These are phyloP conservation scores for Cheilosia impressa DNA, from an alignment of 2,888 invertebrate species.

Conservation along the genomic window DNA sequence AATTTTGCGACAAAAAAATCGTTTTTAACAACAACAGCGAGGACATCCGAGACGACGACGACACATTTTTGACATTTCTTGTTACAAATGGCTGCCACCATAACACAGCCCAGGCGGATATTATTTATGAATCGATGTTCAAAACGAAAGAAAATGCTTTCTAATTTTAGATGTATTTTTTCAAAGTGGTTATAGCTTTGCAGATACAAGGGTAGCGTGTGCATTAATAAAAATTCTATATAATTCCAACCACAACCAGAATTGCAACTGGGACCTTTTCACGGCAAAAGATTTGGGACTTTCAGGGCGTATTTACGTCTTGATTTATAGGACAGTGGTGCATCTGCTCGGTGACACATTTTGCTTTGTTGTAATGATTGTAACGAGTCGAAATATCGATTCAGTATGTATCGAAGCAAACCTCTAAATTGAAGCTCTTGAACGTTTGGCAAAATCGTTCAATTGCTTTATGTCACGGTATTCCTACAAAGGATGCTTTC, in stretches of 20 bases:
- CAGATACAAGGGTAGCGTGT: neutral
- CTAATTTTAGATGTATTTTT: slow-evolving; percentile 8
- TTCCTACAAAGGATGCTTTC: too few species aligned
- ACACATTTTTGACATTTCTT: slow-evolving; percentile 60
- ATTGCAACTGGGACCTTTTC: too few species aligned
- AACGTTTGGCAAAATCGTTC: neutral
- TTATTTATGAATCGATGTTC: slow-evolving; percentile 14
- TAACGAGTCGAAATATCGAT: slow-evolving; percentile 26
- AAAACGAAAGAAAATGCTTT: slow-evolving; percentile 10
- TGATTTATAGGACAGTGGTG: neutral
- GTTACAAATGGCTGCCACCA: slow-evolving; percentile 70
- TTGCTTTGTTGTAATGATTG: neutral
- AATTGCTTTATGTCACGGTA: too few species aligned
- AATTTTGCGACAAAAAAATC: neutral
- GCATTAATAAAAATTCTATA: too few species aligned
- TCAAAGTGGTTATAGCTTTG: neutral
- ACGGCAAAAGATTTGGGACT: neutral
- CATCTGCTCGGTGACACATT: neutral
- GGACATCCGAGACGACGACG: neutral
- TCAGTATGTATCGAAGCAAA: neutral
- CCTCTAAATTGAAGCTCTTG: neutral
- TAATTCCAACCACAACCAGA: neutral
- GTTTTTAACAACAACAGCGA: slow-evolving; percentile 25
- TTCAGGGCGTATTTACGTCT: neutral
- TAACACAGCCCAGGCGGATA: slow-evolving; percentile 13